Conservation (phyloP, 2,888 invertebrate species). For the Dysmachus trigonus region DNA sequence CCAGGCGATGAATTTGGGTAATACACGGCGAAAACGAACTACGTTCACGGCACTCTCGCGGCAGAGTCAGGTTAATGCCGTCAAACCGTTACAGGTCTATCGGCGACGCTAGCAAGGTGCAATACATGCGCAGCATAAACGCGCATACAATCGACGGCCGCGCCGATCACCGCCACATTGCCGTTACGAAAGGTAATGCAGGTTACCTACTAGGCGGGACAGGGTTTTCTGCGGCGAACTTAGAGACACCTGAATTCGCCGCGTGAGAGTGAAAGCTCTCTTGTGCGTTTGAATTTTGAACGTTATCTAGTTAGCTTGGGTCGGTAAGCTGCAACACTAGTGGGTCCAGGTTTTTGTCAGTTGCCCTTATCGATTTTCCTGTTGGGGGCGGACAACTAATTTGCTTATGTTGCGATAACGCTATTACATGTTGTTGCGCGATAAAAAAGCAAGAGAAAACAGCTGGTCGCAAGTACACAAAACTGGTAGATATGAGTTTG, state of each 20-base stretch:
- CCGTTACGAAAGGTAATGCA: slow-evolving; percentile 8
- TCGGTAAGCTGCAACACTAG: not conserved
- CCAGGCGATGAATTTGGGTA: not conserved
- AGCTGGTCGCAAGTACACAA: too few species aligned
- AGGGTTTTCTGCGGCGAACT: not conserved
- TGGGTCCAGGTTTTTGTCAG: not conserved
- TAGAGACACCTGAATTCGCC: not conserved
- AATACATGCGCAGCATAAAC: not conserved
- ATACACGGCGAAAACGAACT: slow-evolving; percentile 4
- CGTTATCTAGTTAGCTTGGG: not conserved
- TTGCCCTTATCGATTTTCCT: not conserved
- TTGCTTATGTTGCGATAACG: not conserved
- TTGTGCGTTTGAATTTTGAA: not conserved
- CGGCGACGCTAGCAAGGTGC: not conserved
- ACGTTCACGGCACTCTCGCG: slow-evolving; percentile 27
- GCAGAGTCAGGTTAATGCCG: slow-evolving; percentile 32
- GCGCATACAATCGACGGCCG: not conserved
- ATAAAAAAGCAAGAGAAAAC: not conserved
- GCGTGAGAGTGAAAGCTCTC: not conserved
- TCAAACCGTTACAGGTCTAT: slow-evolving; percentile 32
- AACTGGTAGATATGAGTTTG: not conserved
- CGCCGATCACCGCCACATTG: not conserved
- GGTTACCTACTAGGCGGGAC: not conserved
- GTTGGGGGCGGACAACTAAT: not conserved
- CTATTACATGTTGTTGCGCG: not conserved